Base-by-base conservation (phyloP, 2,113 vertebrate species). In the Corvus moneduloides region DNA sequence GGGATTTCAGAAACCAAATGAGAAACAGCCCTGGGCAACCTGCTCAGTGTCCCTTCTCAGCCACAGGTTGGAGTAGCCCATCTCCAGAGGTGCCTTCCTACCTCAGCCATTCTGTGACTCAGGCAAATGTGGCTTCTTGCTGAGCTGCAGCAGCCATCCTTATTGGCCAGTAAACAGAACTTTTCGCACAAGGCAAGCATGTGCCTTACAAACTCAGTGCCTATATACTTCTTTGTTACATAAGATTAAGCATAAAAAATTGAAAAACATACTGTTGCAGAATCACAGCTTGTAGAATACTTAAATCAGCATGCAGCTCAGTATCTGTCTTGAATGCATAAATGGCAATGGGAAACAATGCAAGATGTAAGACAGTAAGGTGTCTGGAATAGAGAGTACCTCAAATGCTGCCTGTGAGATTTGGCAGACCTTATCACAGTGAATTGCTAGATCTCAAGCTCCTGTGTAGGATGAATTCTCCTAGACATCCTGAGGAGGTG, bases 221-320 rank as follows among this genome's bases (percentile, higher is more conserved):
- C 37, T 87, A 9, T 41, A 27, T 24, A 35, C 8, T 61, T 87
- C 49, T 52, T 30, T 87, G 39, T 84, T 63, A 48, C 30, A 5
- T 75, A 63, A 63, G 41, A 61, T 64, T 78, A 81, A 72, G 48
- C 33, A 74, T 9, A 54, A 8, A 82, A 63, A 77, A 81, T 51
- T 72, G 56, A 67, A 89, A 91, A 84, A 68, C 7, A 0, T 21
- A 17, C 24, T 75, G 13, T 48, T 62, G 35, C 44, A 75, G 48
- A 81, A 91, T 69, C 56, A 55, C 48, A 39, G n/a, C 52, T 67
- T 84, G 16, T 35, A 44, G 61, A 86, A 90, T 28, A 94, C 46
- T 71, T 35, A 59, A 89, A 61, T 72, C 32, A 76, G 49, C 84
- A 44, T 15, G 20, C 63, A 61, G 28, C 26, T 59, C 48, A 51